Percentiles rank a stretch among this genome's conserved stretches.
These are phyloP conservation scores for Eupithecia subfuscata DNA, from an alignment of 2,888 invertebrate species.

Conservation along the genomic window DNA sequence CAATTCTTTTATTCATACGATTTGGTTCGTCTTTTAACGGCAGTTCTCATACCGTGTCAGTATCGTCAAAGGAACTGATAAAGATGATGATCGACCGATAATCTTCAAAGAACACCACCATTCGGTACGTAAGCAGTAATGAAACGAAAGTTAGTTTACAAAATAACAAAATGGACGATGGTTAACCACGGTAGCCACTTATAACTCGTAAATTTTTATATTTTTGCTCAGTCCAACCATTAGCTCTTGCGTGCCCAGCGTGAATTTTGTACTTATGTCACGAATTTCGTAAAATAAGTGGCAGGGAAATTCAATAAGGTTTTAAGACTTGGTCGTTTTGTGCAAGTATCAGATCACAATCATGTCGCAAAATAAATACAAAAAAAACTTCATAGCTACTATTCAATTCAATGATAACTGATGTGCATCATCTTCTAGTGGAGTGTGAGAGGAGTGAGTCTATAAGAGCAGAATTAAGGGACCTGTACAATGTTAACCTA, in stretches of 20 bases:
- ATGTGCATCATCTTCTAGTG: too few species aligned
- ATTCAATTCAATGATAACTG: too few species aligned
- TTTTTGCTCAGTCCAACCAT: slow-evolving; percentile 26
- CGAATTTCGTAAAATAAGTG: slow-evolving; percentile 23
- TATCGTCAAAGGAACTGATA: not conserved
- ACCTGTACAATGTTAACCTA: too few species aligned
- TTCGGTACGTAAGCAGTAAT: not conserved
- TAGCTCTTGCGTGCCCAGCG: slow-evolving; percentile 26
- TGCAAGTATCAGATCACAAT: not conserved
- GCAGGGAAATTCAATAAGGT: slow-evolving; percentile 23
- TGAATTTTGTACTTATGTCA: slow-evolving; percentile 32
- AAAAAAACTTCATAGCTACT: too few species aligned
- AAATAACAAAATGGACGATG: slow-evolving; percentile 5
- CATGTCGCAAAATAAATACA: not conserved
- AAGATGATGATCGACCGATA: not conserved
- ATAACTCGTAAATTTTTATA: slow-evolving; percentile 30
- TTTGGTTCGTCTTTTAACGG: not conserved
- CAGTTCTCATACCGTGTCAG: not conserved
- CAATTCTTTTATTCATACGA: too few species aligned
- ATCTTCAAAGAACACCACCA: not conserved
- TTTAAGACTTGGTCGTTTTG: not conserved
- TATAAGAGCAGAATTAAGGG: too few species aligned
- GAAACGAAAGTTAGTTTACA: not conserved
- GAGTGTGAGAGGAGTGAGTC: too few species aligned
- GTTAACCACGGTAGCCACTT: slow-evolving; percentile 13